phyloP scores from a whole-genome alignment of 2,797 vertebrate species.

The Merluccius polli region DNA sequence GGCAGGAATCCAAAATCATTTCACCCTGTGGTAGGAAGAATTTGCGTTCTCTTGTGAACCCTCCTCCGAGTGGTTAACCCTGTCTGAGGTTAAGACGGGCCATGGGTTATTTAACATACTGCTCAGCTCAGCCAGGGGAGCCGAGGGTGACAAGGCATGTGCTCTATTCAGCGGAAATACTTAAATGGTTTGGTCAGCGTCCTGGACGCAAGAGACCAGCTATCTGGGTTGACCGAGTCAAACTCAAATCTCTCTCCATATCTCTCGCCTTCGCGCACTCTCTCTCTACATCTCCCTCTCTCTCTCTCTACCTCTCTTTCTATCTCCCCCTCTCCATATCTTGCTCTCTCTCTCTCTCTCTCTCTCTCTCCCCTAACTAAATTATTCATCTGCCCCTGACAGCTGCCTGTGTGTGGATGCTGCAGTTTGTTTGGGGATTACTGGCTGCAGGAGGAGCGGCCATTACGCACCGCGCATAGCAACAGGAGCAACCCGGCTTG shows the following conservation, averaged over 20 bases:
- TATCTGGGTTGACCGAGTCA: background rate
- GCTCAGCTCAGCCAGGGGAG: background rate
- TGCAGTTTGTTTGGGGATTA: slow-evolving; percentile 7
- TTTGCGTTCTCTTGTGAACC: background rate
- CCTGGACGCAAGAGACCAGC: background rate
- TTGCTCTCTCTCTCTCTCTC: background rate
- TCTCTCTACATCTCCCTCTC: background rate
- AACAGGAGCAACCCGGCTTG: background rate
- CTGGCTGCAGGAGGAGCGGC: background rate
- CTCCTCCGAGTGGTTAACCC: background rate
- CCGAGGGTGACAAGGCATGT: background rate
- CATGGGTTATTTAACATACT: background rate
- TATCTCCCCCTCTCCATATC: background rate
- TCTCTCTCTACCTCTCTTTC: background rate
- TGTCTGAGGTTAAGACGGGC: background rate
- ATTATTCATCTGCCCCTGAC: slow-evolving; percentile 37
- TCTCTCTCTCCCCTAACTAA: slow-evolving; percentile 16
- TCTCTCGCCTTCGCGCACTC: background rate
- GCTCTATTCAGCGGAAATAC: background rate
- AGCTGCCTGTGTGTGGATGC: slow-evolving; percentile 9
- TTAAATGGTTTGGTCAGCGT: background rate
- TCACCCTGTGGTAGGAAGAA: background rate
- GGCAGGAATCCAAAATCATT: background rate
- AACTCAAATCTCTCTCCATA: background rate
- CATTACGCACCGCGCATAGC: slow-evolving; percentile 13